A percentile compares a stretch with the other conserved stretches of the same genome.
phyloP scores from a whole-genome alignment of 2,113 vertebrate species.

The Alces alces region DNA sequence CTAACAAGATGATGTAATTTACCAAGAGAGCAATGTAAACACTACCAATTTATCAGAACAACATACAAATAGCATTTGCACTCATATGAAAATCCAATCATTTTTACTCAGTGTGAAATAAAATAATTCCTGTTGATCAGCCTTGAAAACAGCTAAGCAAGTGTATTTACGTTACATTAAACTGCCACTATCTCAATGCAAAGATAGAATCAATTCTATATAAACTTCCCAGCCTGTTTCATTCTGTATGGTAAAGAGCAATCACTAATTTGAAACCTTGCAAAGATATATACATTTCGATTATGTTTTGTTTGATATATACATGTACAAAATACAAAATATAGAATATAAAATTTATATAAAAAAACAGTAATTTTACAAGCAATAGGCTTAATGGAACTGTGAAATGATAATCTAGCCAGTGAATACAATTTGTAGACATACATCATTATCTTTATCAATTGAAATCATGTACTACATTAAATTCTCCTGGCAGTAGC shows the following conservation, averaged over 20 bases:
- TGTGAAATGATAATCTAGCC: conserved; percentile 46
- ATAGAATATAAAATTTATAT: conserved; percentile 49
- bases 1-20: conserved; percentile 6
- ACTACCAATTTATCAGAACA: conserved; percentile 37
- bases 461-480: conserved; percentile 50
- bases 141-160: not conserved
- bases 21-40: not conserved
- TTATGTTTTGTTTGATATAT: conserved; percentile 39
- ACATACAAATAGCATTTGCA: conserved; percentile 61
- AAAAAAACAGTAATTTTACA: conserved; percentile 48
- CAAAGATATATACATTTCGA: conserved; percentile 41
- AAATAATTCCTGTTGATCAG: conserved; percentile 64
- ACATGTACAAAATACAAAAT: conserved; percentile 37
- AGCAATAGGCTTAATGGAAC: conserved; percentile 38
- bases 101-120: conserved; percentile 54
- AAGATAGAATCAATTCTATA: conserved; percentile 1
- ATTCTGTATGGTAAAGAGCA: conserved; percentile 31
- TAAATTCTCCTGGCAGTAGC: conserved; percentile 68
- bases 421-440: conserved; percentile 36
- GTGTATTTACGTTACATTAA: conserved; percentile 15
- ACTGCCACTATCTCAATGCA: not conserved
- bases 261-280: conserved; percentile 53
- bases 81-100: conserved; percentile 48
- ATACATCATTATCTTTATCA: conserved; percentile 64
- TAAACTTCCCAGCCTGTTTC: not conserved